These are phyloP conservation scores for Laspeyria flexula DNA, from an alignment of 2,888 invertebrate genomes.

Conservation along the genomic window DNA sequence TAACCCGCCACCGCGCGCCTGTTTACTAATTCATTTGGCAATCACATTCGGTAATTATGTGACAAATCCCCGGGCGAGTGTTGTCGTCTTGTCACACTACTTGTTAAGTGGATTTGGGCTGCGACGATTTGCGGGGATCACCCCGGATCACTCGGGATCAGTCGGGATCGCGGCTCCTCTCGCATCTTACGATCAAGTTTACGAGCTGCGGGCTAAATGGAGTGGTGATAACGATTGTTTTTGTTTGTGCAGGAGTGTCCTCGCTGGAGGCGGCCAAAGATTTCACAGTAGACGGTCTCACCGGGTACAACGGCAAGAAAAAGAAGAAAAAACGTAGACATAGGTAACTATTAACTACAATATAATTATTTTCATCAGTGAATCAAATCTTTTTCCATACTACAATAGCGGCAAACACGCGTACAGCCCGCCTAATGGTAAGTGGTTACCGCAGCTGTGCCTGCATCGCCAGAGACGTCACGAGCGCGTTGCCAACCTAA, in stretches of 20 bases:
- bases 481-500: too few species aligned
- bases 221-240: slow-evolving; percentile 20
- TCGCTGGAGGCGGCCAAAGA: slow-evolving; percentile 93
- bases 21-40: slow-evolving; percentile 82
- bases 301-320: slow-evolving; percentile 94
- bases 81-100: slow-evolving; percentile 45
- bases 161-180: neutral
- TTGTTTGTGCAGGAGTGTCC: slow-evolving; percentile 85
- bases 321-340: slow-evolving; percentile 97
- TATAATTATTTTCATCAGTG: too few species aligned
- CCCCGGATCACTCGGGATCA: slow-evolving; percentile 4
- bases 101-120: slow-evolving; percentile 49
- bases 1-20: slow-evolving; percentile 60
- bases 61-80: slow-evolving; percentile 62
- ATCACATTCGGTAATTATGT: slow-evolving; percentile 81
- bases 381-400: too few species aligned
- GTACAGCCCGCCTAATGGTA: too few species aligned
- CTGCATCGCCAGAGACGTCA: too few species aligned
- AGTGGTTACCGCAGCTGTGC: too few species aligned
- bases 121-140: slow-evolving; percentile 33
- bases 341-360: slow-evolving; percentile 87
- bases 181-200: slow-evolving; percentile 4
- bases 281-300: slow-evolving; percentile 93
- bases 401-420: too few species aligned
- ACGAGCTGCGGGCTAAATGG: slow-evolving; percentile 13